Evolutionary conservation across 2,888 invertebrate genomes (phyloP).

Genomic region (Hemicrepidius hirtus): DNA sequence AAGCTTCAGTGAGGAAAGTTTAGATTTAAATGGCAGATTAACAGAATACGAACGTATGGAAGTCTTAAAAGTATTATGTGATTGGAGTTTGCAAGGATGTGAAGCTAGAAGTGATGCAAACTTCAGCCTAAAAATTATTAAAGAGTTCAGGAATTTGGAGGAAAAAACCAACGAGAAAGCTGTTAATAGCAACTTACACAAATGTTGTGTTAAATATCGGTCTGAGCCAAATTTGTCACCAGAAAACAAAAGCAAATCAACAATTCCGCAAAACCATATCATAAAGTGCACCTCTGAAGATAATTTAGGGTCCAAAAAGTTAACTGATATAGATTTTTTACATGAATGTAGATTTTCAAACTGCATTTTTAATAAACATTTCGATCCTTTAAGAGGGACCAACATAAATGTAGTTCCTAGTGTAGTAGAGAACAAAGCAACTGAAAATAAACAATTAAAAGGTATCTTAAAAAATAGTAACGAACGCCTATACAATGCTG

Average conservation of each 20-base stretch:
- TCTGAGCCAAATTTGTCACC: constrained; percentile 68
- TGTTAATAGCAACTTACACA: constrained; percentile 53
- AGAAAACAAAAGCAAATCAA: constrained; percentile 24
- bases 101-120: constrained; percentile 64
- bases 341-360: constrained; percentile 70
- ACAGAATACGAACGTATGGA: constrained; percentile 69
- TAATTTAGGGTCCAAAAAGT: constrained; percentile 55
- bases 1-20: constrained; percentile 67
- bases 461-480: constrained; percentile 66
- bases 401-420: constrained; percentile 66
- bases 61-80: constrained; percentile 69
- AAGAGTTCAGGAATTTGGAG: constrained; percentile 45
- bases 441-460: constrained; percentile 59
- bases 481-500: constrained; percentile 60
- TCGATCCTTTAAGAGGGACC: constrained; percentile 70
- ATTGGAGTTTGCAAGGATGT: constrained; percentile 70
- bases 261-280: constrained; percentile 38
- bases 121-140: constrained; percentile 50
- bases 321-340: constrained; percentile 64
- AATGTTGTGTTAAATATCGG: constrained; percentile 60
- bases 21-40: constrained; percentile 66
- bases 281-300: constrained; percentile 61
- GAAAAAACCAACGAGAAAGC: constrained; percentile 25
- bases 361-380: constrained; percentile 70
- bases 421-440: constrained; percentile 67